These are phyloP conservation scores for Hydrotaea cyrtoneurina DNA, from an alignment of 2,888 invertebrate species.

Conservation along the genomic window DNA sequence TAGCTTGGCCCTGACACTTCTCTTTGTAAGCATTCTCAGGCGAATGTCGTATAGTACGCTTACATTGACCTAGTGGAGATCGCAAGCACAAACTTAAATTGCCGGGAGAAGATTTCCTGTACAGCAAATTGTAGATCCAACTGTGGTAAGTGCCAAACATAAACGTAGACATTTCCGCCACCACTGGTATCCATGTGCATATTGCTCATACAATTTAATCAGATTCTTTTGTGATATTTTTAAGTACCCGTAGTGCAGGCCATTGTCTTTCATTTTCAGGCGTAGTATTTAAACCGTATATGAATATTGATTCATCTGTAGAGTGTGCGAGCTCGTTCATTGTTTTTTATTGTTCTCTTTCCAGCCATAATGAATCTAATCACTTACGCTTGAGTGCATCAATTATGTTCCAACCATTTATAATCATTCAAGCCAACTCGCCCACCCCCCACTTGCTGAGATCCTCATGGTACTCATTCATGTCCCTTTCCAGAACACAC, in stretches of 20 bases:
- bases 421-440: constrained; percentile 64
- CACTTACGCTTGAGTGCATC: constrained; percentile 81
- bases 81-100: too few species aligned
- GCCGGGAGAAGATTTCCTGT: too few species aligned
- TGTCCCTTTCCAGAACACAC: neutral
- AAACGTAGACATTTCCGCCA: too few species aligned
- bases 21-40: too few species aligned
- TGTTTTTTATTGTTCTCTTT: constrained; percentile 68
- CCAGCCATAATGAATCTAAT: constrained; percentile 80
- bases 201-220: neutral
- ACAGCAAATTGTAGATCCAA: too few species aligned
- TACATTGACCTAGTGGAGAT: too few species aligned
- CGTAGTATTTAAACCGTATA: neutral
- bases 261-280: neutral
- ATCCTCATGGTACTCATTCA: constrained; percentile 1
- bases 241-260: neutral
- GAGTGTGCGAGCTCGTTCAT: constrained; percentile 18
- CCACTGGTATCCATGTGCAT: too few species aligned
- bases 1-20: too few species aligned
- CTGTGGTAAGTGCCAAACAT: too few species aligned
- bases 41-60: too few species aligned
- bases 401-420: constrained; percentile 79
- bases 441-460: constrained; percentile 26
- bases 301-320: constrained; percentile 57
- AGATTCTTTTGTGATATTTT: constrained; percentile 4